Evolutionary conservation across 2,797 vertebrate genomes (phyloP).

Genomic region (Chelonia mydas): DNA sequence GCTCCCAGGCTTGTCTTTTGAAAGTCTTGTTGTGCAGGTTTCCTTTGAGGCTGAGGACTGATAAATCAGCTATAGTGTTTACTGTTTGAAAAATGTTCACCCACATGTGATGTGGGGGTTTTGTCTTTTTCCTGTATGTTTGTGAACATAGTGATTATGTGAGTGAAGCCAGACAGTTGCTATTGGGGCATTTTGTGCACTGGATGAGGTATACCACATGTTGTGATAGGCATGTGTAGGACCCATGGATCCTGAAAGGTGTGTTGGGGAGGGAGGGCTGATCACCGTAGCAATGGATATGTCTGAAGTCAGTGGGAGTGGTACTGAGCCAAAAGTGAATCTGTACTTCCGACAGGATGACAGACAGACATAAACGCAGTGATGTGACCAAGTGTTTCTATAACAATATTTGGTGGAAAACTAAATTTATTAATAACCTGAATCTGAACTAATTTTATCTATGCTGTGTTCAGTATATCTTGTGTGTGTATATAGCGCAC

Average conservation of each 20-base stretch:
- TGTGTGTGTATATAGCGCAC: neutral
- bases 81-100: neutral
- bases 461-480: neutral
- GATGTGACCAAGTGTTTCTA: neutral
- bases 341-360: neutral
- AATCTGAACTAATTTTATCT: neutral
- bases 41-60: neutral
- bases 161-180: neutral
- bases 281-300: neutral
- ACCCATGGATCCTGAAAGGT: neutral
- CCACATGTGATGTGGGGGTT: neutral
- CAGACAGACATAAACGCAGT: neutral
- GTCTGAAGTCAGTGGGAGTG: neutral
- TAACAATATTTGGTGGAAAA: neutral
- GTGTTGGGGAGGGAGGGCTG: no score
- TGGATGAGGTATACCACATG: neutral
- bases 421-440: neutral
- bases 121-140: neutral
- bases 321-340: neutral
- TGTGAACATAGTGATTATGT: neutral
- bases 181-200: neutral
- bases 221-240: neutral
- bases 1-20: neutral
- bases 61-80: neutral
- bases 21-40: neutral